Evolutionary conservation across 2,113 vertebrate species (phyloP).

Genomic region (Leiothrix lutea): DNA sequence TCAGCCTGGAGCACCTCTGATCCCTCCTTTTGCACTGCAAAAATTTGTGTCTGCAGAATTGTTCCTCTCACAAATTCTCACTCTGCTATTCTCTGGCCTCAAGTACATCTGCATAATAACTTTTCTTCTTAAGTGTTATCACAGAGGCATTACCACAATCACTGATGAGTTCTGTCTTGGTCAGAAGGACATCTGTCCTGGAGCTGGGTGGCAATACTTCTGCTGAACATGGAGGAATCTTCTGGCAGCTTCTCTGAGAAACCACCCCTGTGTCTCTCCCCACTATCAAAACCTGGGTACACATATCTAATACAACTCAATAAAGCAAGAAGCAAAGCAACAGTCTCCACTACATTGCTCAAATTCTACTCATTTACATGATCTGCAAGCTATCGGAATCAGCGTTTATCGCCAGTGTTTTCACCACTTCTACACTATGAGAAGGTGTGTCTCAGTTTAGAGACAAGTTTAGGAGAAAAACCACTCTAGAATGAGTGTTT

Average conservation of each 20-base stretch:
- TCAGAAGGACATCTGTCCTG: not conserved
- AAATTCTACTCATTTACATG: not conserved
- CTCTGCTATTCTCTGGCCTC: no score
- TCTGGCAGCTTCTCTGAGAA: not conserved
- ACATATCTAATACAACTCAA: not conserved
- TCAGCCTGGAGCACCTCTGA: not conserved
- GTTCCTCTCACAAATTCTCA: not conserved
- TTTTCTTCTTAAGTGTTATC: no score
- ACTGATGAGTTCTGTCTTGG: no score
- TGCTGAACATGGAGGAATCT: not conserved
- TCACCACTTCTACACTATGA: not conserved
- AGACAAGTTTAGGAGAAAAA: not conserved
- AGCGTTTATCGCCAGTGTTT: not conserved
- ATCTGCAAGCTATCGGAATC: not conserved
- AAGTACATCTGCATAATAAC: not conserved
- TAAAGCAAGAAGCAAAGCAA: not conserved
- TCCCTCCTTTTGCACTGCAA: not conserved
- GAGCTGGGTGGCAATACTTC: no score
- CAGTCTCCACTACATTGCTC: accelerated
- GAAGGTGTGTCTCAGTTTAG: accelerated
- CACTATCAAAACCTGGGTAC: not conserved
- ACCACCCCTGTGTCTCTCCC: not conserved
- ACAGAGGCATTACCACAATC: not conserved
- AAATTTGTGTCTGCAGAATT: not conserved
- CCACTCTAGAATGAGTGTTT: not conserved